phyloP scores from a whole-genome alignment of 2,888 invertebrate species.

The Synergus gifuensis region DNA sequence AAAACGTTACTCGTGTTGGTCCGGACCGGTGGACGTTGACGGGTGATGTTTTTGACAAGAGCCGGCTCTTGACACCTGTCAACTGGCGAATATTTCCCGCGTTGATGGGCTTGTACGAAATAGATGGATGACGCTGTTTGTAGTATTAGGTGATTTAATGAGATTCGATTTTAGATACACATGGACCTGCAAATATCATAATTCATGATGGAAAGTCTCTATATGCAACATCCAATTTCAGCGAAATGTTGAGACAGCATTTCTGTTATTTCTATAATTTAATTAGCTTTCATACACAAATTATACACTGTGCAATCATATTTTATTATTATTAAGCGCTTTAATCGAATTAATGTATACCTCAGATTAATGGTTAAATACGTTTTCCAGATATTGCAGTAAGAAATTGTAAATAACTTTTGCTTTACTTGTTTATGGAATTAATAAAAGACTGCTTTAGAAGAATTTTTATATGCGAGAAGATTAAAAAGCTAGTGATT shows the following conservation, averaged over 20 bases:
- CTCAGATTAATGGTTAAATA: not conserved
- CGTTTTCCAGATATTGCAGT: too few relatives aligned
- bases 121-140: conserved; percentile 43
- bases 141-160: conserved; percentile 20
- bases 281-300: not conserved
- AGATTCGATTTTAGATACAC: conserved; percentile 35
- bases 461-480: not conserved
- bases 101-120: conserved; percentile 63
- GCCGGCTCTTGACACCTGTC: conserved; percentile 73
- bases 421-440: too few relatives aligned
- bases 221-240: conserved; percentile 23
- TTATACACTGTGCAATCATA: not conserved
- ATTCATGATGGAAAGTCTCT: conserved; percentile 5
- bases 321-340: not conserved
- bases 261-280: not conserved
- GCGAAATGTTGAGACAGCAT: not conserved
- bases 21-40: conserved; percentile 70
- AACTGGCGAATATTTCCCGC: conserved; percentile 72
- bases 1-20: conserved; percentile 48
- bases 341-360: not conserved
- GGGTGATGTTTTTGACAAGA: conserved; percentile 72
- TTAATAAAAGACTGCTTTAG: too few relatives aligned
- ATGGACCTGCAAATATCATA: conserved; percentile 15
- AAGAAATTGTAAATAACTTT: too few relatives aligned
- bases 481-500: not conserved